A percentile compares a stretch with the other conserved stretches of the same genome.
Evolutionary conservation across 2,113 vertebrate species (phyloP).

Genomic region (Semicossyphus pulcher): DNA sequence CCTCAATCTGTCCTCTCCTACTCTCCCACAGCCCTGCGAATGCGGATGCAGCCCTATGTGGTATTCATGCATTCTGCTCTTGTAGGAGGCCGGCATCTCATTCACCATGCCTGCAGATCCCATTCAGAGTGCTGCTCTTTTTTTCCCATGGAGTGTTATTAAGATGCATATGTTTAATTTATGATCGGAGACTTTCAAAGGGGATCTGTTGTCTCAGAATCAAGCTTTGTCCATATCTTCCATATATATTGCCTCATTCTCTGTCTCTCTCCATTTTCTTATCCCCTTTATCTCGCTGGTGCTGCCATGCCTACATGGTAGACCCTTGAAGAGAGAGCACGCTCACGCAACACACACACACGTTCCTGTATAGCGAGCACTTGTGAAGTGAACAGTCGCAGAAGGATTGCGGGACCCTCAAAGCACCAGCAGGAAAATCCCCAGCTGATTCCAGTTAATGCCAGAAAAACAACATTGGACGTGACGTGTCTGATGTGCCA

Average conservation of each 20-base stretch:
- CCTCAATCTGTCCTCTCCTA: constrained; percentile 76
- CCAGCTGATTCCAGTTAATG: constrained; percentile 72
- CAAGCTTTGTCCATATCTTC: constrained; percentile 62
- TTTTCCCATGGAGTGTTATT: constrained; percentile 63
- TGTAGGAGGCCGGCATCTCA: constrained; percentile 44
- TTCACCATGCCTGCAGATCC: constrained; percentile 47
- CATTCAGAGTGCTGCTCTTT: constrained; percentile 32
- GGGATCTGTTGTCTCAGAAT: constrained; percentile 65
- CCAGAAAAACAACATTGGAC: constrained; percentile 60
- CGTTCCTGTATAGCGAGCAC: constrained; percentile 32
- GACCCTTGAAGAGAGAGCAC: constrained; percentile 25
- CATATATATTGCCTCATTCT: constrained; percentile 70
- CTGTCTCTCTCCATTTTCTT: constrained; percentile 59
- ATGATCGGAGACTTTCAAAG: constrained; percentile 70
- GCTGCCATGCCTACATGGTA: constrained; percentile 47
- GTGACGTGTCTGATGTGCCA: constrained; percentile 48
- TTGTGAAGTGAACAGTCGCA: constrained; percentile 38
- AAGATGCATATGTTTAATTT: constrained; percentile 77
- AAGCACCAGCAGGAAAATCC: constrained; percentile 53
- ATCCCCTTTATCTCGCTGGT: constrained; percentile 57
- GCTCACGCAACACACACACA: constrained; percentile 9
- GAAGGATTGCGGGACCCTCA: constrained; percentile 37
- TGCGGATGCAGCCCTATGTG: constrained; percentile 53
- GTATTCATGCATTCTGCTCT: constrained; percentile 45
- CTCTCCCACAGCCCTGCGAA: constrained; percentile 42